Conservation (phyloP, 2,888 invertebrate genomes). For the Pseudococcus jackbeardsleyi region DNA sequence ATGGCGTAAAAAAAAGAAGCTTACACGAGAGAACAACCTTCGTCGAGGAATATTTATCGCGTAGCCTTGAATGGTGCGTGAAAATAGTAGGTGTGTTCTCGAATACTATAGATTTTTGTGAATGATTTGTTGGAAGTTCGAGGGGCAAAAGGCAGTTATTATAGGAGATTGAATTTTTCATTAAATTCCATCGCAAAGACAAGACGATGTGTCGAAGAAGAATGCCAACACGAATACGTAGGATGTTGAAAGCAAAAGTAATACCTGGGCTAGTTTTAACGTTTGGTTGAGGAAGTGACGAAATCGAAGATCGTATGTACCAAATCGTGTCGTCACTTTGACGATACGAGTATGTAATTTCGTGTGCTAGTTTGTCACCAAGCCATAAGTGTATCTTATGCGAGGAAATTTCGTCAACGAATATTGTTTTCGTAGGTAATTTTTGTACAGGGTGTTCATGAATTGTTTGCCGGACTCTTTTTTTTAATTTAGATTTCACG, state of each 20-base stretch:
- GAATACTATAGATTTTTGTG: background rate
- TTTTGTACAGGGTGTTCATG: too few species aligned
- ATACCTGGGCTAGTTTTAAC: background rate
- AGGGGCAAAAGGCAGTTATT: background rate
- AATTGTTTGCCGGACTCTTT: too few species aligned
- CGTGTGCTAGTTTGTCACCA: background rate
- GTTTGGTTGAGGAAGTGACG: background rate
- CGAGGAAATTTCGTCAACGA: background rate
- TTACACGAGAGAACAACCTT: background rate
- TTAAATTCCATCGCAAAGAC: background rate
- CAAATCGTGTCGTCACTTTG: background rate
- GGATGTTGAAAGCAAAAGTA: constrained; percentile 38
- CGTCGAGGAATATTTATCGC: background rate
- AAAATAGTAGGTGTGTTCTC: constrained; percentile 15
- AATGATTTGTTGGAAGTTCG: background rate
- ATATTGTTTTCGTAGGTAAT: background rate
- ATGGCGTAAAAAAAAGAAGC: background rate
- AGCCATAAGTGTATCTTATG: background rate
- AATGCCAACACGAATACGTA: background rate
- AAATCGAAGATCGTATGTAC: background rate
- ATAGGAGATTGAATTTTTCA: background rate
- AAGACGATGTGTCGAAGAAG: background rate
- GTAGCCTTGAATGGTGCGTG: constrained; percentile 14
- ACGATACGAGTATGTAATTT: background rate
- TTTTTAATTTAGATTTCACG: too few species aligned